phyloP scores from a whole-genome alignment of 2,113 vertebrate genomes.

The Vidua chalybeata region DNA sequence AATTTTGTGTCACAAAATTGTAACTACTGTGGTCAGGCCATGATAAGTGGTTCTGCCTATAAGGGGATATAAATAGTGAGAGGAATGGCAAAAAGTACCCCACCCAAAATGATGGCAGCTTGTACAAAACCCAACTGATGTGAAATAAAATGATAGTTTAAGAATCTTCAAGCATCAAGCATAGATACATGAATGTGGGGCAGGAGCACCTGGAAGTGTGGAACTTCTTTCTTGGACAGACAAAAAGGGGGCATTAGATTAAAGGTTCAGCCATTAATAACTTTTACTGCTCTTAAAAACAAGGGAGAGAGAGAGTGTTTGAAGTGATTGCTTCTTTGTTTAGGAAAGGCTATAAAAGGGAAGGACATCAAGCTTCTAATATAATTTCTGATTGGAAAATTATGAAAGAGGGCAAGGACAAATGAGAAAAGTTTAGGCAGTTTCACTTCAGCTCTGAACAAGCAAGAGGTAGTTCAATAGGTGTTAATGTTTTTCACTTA shows the following conservation, averaged over 20 bases:
- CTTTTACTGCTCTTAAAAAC: background rate
- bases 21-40: background rate
- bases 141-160: background rate
- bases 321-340: background rate
- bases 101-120: background rate
- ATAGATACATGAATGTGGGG: rapidly evolving
- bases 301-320: background rate
- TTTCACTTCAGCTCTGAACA: background rate
- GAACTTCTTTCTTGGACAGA: background rate
- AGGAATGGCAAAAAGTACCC: background rate
- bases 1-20: background rate
- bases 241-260: background rate
- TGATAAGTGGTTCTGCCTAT: background rate
- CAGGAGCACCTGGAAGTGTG: too few species aligned
- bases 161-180: background rate
- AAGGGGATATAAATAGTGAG: background rate
- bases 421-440: background rate
- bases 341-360: background rate
- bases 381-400: background rate
- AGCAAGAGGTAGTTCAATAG: background rate
- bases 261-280: background rate
- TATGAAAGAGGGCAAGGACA: background rate
- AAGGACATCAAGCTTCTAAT: background rate
- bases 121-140: background rate
- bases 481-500: background rate